Base-by-base conservation (phyloP, 1,140 invertebrate genomes). In the Bursaphelenchus mucronatus region DNA sequence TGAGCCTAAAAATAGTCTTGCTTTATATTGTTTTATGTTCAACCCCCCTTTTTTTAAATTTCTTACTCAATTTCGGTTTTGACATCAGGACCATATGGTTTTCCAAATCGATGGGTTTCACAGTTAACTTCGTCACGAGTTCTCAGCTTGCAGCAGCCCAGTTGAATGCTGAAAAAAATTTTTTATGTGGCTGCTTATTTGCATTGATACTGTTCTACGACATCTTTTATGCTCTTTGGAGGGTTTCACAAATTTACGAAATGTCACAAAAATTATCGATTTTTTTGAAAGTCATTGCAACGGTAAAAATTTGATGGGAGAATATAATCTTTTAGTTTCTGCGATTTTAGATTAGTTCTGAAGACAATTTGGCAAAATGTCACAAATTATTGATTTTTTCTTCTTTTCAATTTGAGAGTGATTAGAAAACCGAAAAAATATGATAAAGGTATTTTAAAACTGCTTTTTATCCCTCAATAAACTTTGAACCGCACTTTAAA, bases 121-220 rank as follows among this genome's bases (percentile, higher is more conserved):
- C 77, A 79, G 45, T 68, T 71, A n/a, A 61, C 61, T 56, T 82
- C 77, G 21, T 69, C 68, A 45, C 77, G 61, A 19, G 79, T 71
- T 46, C 77, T 53, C 56, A 79, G 46, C 11, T 66, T 64, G 43
- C 77, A 79, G 45, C 77, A 79, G 56, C 73, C 63, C 41, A 79
- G 53, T 81, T 79, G 79, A 46, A 82, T 70, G 66, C 76, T 79
- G 45, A 66, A 81, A 63, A 49, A 43, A 10, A 58, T 11, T 13
- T 59, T 43, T 30, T 30, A n/a, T n/a, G 30, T 30, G 30, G 5
- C 1, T 5, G 30, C 5, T 30, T 30, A 3, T 30, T 1, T 30
- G 5, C 30, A 3, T 5, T 30, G 30, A 30, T 30, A 3, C 30
- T 30, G 30, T 30, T 30, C 30, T 30, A 30, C 1, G 30, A 30